These are phyloP conservation scores for Rhopalosiphum maidis DNA, from an alignment of 1,140 invertebrate species.

Conservation along the genomic window DNA sequence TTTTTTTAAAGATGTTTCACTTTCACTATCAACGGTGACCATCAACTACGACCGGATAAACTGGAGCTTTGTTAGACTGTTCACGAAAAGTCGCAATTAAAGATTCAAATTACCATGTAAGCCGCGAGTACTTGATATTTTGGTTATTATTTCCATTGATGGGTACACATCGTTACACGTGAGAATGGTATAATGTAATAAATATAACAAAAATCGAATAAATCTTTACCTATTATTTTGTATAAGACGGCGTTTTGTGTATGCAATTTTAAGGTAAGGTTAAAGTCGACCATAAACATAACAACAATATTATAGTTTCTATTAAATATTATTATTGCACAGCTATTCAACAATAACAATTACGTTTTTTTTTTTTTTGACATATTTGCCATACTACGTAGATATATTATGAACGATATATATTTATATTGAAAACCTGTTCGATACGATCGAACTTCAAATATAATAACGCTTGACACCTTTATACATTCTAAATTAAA, in stretches of 20 bases:
- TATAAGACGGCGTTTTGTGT: slow-evolving; percentile 46
- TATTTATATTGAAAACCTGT: slow-evolving; percentile 28
- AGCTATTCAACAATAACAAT: neutral
- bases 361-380: neutral
- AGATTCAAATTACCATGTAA: neutral
- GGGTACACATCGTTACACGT: neutral
- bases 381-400: neutral
- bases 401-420: neutral
- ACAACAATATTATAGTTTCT: neutral
- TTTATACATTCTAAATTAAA: slow-evolving; percentile 44
- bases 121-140: neutral
- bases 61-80: slow-evolving; percentile 1
- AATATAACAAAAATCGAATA: neutral
- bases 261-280: slow-evolving; percentile 51
- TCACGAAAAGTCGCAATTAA: slow-evolving; percentile 6
- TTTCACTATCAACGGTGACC: slow-evolving; percentile 11
- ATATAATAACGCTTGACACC: slow-evolving; percentile 13
- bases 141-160: neutral
- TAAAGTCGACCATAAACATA: neutral
- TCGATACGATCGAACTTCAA: slow-evolving; percentile 4
- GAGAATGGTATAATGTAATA: neutral
- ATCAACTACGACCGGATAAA: slow-evolving; percentile 4
- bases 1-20: slow-evolving; percentile 41
- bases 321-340: neutral
- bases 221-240: neutral